These are phyloP conservation scores for Desmophyllum pertusum DNA, from an alignment of 92 coral and sea anemone genomes.

Conservation along the genomic window DNA sequence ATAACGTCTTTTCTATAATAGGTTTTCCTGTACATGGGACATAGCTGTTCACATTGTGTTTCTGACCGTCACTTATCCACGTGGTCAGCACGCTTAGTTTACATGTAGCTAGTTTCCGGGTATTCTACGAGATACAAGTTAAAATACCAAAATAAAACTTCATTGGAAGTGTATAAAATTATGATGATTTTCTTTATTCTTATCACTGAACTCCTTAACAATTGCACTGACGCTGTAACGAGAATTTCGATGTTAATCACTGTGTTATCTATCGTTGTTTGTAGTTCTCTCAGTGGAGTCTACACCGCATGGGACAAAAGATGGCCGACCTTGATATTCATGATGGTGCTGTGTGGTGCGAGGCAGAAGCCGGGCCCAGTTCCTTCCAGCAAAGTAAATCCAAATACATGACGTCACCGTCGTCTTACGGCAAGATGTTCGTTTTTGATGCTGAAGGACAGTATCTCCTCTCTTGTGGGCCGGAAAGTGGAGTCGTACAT, in stretches of 20 bases:
- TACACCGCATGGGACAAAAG: constrained; percentile 92
- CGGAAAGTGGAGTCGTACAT: constrained; percentile 83
- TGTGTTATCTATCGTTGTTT: not conserved
- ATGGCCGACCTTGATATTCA: constrained; percentile 86
- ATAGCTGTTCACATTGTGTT: too few species aligned
- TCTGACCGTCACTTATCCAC: too few species aligned
- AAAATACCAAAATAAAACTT: too few species aligned
- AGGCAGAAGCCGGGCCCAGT: constrained; percentile 45
- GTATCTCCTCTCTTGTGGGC: constrained; percentile 87
- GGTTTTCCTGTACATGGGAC: too few species aligned
- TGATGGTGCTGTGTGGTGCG: constrained; percentile 85
- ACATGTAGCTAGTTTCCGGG: too few species aligned
- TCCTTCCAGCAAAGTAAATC: constrained; percentile 50
- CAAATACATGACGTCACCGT: constrained; percentile 55
- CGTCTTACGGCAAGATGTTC: constrained; percentile 85
- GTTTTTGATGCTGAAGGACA: constrained; percentile 97
- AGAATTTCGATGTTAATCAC: not conserved
- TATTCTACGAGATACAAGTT: too few species aligned
- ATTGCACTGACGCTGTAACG: not conserved
- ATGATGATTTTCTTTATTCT: not conserved
- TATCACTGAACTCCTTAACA: not conserved
- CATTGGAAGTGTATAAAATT: too few species aligned
- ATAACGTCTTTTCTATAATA: too few species aligned
- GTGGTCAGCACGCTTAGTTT: too few species aligned
- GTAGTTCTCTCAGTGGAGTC: constrained; percentile 94